Percentiles rank a stretch among this genome's conserved stretches.
Evolutionary conservation across 2,113 vertebrate species (phyloP).

Genomic region (Micromys minutus): DNA sequence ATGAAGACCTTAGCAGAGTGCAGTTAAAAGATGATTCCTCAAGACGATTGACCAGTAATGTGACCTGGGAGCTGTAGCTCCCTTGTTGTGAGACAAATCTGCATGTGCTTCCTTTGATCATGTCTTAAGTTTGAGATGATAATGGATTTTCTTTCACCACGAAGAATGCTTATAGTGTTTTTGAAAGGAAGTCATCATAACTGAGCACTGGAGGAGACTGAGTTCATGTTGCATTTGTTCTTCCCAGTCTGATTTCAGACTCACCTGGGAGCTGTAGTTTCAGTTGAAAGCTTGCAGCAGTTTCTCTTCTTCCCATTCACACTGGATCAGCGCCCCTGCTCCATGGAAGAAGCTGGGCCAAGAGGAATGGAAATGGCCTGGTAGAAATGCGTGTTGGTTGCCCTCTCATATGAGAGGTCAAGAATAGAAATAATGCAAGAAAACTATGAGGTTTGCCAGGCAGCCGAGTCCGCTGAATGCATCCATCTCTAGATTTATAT

Average conservation of each 20-base stretch:
- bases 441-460: neutral
- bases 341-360: neutral
- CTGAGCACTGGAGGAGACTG: constrained; percentile 60
- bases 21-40: neutral
- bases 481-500: constrained; percentile 24
- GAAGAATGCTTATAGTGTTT: neutral
- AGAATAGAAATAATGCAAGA: neutral
- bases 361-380: neutral
- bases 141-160: neutral
- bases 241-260: constrained; percentile 53
- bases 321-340: neutral
- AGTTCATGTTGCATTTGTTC: constrained; percentile 46
- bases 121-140: neutral
- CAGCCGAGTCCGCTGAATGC: neutral
- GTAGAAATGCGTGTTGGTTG: neutral
- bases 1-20: neutral
- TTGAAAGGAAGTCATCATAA: constrained; percentile 9
- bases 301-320: neutral
- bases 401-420: neutral
- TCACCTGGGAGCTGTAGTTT: neutral
- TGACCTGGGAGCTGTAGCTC: neutral
- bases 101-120: neutral
- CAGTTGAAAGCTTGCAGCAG: neutral
- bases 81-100: neutral
- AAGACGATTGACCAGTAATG: neutral